Evolutionary conservation across 2,797 vertebrate species (phyloP).

Genomic region (Propithecus perrieri): DNA sequence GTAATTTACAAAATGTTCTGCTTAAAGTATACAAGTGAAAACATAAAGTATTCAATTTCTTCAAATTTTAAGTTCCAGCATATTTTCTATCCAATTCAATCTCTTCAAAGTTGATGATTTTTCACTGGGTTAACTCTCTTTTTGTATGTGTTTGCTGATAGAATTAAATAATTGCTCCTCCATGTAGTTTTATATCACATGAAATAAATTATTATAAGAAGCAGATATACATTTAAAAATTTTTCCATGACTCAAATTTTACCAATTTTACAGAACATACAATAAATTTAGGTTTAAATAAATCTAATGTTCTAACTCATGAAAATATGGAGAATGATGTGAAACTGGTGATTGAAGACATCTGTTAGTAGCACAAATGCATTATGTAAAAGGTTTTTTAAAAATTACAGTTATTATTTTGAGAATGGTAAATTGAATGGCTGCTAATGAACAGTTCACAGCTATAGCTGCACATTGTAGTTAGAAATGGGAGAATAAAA

Average conservation of each 20-base stretch:
- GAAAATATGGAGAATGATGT: slow-evolving; percentile 56
- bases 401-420: slow-evolving; percentile 72
- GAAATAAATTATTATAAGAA: slow-evolving; percentile 57
- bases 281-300: slow-evolving; percentile 73
- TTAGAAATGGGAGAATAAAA: slow-evolving; percentile 78
- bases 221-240: slow-evolving; percentile 15
- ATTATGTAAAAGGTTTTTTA: slow-evolving; percentile 69
- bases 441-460: slow-evolving; percentile 65
- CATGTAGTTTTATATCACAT: background rate
- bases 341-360: slow-evolving; percentile 79
- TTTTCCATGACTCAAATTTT: slow-evolving; percentile 57
- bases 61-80: slow-evolving; percentile 27
- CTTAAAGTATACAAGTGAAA: slow-evolving; percentile 31
- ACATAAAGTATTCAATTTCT: background rate
- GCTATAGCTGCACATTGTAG: slow-evolving; percentile 60
- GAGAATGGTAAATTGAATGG: slow-evolving; percentile 69
- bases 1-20: slow-evolving; percentile 38
- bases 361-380: slow-evolving; percentile 72
- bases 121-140: background rate
- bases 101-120: slow-evolving; percentile 35
- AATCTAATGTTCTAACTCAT: slow-evolving; percentile 63
- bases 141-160: background rate
- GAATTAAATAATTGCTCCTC: slow-evolving; percentile 27
- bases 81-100: slow-evolving; percentile 44
- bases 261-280: slow-evolving; percentile 55